Percentiles rank a stretch among this genome's conserved stretches.
phyloP scores from a whole-genome alignment of 2,797 vertebrate species.

The Tenualosa thibaudeaui region DNA sequence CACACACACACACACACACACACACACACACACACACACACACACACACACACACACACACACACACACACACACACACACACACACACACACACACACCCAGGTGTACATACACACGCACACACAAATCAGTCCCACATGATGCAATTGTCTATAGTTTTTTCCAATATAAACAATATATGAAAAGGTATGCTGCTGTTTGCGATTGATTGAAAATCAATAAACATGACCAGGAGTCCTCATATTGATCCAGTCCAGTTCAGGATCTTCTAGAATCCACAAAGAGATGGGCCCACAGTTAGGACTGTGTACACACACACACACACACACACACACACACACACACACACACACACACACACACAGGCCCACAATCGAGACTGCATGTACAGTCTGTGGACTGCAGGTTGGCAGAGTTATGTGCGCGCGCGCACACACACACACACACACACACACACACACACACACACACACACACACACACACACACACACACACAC shows the following conservation, averaged over 20 bases:
- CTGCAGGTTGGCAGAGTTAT: no score
- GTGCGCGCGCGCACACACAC: not conserved
- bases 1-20: not conserved
- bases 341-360: not conserved
- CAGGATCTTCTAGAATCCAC: not conserved
- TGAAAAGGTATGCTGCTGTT: not conserved
- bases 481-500: conserved; percentile 8
- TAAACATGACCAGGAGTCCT: not conserved
- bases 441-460: not conserved
- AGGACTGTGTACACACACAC: not conserved
- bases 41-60: not conserved
- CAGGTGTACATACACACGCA: no score
- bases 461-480: not conserved
- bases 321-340: not conserved
- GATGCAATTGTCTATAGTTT: not conserved
- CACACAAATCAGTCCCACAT: not conserved
- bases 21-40: no score
- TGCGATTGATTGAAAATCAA: not conserved
- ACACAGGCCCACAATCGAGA: not conserved
- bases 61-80: not conserved
- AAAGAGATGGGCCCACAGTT: not conserved
- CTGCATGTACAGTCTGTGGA: not conserved
- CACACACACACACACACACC: not conserved
- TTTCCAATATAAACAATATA: not conserved
- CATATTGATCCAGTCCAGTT: not conserved